Percentiles rank a stretch among this genome's conserved stretches.
phyloP scores from a whole-genome alignment of 2,113 vertebrate species.

The Solea senegalensis region DNA sequence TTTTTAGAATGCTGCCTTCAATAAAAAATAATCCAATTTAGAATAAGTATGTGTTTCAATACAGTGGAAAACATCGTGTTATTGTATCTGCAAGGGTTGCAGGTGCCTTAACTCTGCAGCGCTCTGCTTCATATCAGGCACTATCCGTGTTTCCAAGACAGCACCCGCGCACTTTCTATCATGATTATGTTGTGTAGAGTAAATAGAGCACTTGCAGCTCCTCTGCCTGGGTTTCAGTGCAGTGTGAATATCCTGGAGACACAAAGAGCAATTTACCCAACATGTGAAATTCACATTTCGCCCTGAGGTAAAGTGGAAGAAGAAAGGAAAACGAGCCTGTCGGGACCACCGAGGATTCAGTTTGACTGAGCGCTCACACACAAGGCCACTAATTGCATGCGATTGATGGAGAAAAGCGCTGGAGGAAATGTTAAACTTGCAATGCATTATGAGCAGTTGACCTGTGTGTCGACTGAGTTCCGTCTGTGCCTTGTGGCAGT shows the following conservation, averaged over 20 bases:
- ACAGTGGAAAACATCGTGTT: not conserved
- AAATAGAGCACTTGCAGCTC: conserved; percentile 41
- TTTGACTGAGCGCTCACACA: conserved; percentile 42
- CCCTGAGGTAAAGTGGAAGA: conserved; percentile 24
- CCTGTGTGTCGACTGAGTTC: conserved; percentile 23
- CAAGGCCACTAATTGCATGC: conserved; percentile 56
- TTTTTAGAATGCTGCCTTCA: not conserved
- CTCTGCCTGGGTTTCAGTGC: conserved; percentile 5
- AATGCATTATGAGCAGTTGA: conserved; percentile 58
- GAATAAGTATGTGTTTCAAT: not conserved
- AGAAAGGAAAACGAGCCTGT: conserved; percentile 35
- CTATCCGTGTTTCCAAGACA: conserved; percentile 31
- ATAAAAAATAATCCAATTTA: conserved; percentile 1
- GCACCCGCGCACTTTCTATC: conserved; percentile 6
- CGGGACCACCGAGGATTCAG: conserved; percentile 20
- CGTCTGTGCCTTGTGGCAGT: conserved; percentile 37
- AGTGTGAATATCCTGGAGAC: conserved; percentile 28
- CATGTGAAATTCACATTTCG: conserved; percentile 47
- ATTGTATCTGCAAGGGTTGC: conserved; percentile 12
- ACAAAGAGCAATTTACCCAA: conserved; percentile 57
- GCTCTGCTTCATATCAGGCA: not conserved
- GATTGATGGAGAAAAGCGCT: conserved; percentile 55
- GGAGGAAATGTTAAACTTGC: conserved; percentile 48
- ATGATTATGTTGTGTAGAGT: conserved; percentile 32
- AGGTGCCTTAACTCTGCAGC: conserved; percentile 20